Conservation (phyloP, 1,140 invertebrate genomes). For the Diorhabda sublineata region DNA sequence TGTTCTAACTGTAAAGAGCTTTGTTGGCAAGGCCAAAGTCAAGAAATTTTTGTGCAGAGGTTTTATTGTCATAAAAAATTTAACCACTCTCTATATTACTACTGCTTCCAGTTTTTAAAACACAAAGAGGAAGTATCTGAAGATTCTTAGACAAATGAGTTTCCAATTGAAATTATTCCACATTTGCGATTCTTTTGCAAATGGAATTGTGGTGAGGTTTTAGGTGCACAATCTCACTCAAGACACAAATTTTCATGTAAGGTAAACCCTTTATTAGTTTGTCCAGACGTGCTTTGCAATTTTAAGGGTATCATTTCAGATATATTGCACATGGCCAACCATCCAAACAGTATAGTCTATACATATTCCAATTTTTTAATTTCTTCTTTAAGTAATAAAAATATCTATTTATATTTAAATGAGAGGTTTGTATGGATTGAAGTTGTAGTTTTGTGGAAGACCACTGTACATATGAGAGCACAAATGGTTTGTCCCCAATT, state of each 20-base stretch:
- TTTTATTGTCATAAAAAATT: not conserved
- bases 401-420: not conserved
- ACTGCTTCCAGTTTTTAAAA: not conserved
- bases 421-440: not conserved
- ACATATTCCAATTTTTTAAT: not conserved
- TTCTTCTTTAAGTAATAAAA: not conserved
- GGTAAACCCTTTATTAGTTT: no score
- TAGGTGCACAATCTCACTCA: not conserved
- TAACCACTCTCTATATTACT: not conserved
- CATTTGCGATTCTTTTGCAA: not conserved
- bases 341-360: no score
- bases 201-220: not conserved
- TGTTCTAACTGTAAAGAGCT: not conserved
- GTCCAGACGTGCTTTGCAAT: no score
- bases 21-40: not conserved
- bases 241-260: no score
- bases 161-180: no score
- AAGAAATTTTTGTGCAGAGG: not conserved
- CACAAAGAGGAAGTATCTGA: not conserved
- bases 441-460: not conserved
- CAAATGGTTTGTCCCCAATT: no score
- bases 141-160: not conserved
- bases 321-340: no score
- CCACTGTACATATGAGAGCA: no score
- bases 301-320: no score